Base-by-base conservation (phyloP, 2,888 invertebrate species). In the Drosophila anomelani region DNA sequence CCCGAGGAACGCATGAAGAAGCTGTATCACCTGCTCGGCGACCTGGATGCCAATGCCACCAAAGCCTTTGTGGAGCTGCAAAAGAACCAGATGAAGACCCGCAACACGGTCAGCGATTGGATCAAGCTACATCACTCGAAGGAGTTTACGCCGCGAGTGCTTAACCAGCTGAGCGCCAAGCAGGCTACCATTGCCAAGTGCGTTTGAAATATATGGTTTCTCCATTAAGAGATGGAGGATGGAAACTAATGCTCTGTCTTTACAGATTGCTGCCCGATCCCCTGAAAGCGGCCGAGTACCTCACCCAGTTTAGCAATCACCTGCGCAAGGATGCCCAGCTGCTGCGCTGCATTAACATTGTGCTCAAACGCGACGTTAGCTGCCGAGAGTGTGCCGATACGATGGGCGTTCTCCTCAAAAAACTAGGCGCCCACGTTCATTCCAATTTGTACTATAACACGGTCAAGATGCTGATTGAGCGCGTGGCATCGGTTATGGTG, bases 401-500 rank as follows among this genome's bases (percentile, higher is more conserved):
- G 43, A 98, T 98, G 91, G 94, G 95, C 75, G 94, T 94, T 89
- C 74, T 98, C 12, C 93, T 99, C 60, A 98, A 98, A 92, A 98
- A 98, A 92, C 94, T 99, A 4, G 99, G 98, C 0, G 96, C 97
- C 88, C 98, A 98, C 0, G 96, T 98, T 4, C 98, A 98, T 96
- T 98, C 98, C 3, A 98, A 98, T 93, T 93, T 98, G 39, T 97
- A 98, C 92, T 98, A 98, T 93, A 98, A 98, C 92, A 98, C 98
- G 1, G 97, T 99, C 44, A 99, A 99, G 93, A 97, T 97, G 95
- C 93, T 99, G 53, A 93, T 99, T 66, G 99, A 99, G 92, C 94
- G 99, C 68, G 96, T 98, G 15, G 98, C 98, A 76, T 98, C 98
- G 0, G 98, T 99, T 7, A 97, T 99, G 96, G 96, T 99, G 13